These are phyloP conservation scores for Leptogaster cylindrica DNA, from an alignment of 2,888 invertebrate genomes.

Conservation along the genomic window DNA sequence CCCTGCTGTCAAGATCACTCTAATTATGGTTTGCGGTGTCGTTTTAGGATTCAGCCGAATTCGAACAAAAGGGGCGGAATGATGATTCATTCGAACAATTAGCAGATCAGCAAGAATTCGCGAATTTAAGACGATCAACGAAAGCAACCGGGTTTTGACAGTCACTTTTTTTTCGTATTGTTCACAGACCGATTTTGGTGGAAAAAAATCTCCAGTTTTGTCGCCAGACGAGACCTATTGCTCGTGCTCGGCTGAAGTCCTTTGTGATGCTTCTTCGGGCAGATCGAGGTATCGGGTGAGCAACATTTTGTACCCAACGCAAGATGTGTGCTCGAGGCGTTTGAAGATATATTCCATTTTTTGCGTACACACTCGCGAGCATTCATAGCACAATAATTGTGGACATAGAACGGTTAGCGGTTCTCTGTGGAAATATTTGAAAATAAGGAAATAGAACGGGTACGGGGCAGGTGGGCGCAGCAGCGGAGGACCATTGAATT, in stretches of 20 bases:
- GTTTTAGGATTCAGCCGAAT: not conserved
- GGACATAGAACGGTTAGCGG: not conserved
- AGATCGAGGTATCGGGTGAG: constrained; percentile 21
- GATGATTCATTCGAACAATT: constrained; percentile 24
- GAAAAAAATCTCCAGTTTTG: too few species aligned
- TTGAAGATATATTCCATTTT: not conserved
- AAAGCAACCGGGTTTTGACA: not conserved
- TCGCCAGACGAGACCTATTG: not conserved
- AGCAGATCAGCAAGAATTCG: not conserved
- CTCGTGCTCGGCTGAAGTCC: not conserved
- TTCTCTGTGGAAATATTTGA: constrained; percentile 16
- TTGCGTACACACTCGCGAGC: not conserved
- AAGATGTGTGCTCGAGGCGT: constrained; percentile 4
- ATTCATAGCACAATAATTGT: not conserved
- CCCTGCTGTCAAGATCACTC: constrained; percentile 6
- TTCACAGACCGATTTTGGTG: not conserved
- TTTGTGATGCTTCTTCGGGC: constrained; percentile 11
- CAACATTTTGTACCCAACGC: constrained; percentile 31
- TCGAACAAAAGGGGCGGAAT: not conserved
- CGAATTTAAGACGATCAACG: not conserved
- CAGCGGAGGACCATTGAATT: constrained; percentile 20
- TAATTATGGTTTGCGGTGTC: too few species aligned
- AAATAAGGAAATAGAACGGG: constrained; percentile 28
- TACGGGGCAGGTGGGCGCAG: not conserved
- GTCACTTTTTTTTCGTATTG: not conserved